These are phyloP conservation scores for Drosophila willistoni DNA, from an alignment of 1,140 invertebrate genomes.

Conservation along the genomic window DNA sequence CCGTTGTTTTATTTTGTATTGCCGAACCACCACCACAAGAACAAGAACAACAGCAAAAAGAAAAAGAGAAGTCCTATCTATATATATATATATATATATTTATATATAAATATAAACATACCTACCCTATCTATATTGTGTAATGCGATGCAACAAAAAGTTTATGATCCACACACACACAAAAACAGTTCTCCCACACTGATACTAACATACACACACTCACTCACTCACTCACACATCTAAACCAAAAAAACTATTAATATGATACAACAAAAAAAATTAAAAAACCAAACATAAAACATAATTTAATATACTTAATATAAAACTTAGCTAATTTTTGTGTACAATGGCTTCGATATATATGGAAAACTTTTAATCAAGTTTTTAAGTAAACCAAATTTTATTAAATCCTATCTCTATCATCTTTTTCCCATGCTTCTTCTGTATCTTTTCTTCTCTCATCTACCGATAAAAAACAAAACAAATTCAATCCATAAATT, in stretches of 20 bases:
- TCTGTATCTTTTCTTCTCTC: conserved; percentile 65
- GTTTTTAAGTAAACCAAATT: conserved; percentile 3
- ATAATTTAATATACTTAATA: conserved; percentile 66
- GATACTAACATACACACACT: conserved; percentile 2
- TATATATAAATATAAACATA: conserved; percentile 61
- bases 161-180: conserved; percentile 57
- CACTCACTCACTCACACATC: conserved; percentile 41
- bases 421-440: conserved; percentile 65
- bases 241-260: conserved; percentile 68
- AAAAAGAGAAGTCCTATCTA: conserved; percentile 48
- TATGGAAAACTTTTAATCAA: conserved; percentile 27
- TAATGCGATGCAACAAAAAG: conserved; percentile 79
- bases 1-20: conserved; percentile 47
- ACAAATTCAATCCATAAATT: conserved; percentile 17
- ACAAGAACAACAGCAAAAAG: conserved; percentile 35
- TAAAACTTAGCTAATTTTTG: conserved; percentile 78
- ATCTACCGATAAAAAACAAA: conserved; percentile 5
- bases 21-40: conserved; percentile 34
- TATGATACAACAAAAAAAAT: conserved; percentile 36
- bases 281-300: conserved; percentile 50
- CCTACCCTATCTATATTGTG: conserved; percentile 73
- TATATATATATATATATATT: conserved; percentile 43
- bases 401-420: conserved; percentile 39
- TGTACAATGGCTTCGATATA: conserved; percentile 80
- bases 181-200: conserved; percentile 15